Evolutionary conservation across 2,113 vertebrate species (phyloP).

Genomic region (Aphyosemion australe): DNA sequence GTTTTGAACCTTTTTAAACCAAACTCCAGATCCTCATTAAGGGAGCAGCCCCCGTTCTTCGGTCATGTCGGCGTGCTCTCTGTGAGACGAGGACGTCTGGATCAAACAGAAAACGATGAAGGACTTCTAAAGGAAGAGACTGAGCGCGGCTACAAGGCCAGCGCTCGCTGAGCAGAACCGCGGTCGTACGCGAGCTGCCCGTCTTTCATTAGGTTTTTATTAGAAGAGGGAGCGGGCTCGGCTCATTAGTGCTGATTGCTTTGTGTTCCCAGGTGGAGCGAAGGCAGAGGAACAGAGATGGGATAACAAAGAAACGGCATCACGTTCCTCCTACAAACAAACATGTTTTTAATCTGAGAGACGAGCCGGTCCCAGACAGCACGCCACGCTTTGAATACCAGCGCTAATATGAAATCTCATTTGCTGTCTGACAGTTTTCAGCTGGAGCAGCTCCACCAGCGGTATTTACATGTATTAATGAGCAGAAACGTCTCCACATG

Average conservation of each 20-base stretch:
- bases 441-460: background rate
- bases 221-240: conserved; percentile 51
- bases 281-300: conserved; percentile 14
- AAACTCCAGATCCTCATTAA: no score
- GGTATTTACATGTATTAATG: background rate
- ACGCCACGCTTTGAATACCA: conserved; percentile 3
- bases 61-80: background rate
- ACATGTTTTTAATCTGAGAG: background rate
- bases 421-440: background rate
- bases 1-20: no score
- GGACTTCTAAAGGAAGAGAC: conserved; percentile 16
- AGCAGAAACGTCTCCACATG: background rate
- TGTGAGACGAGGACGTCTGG: conserved; percentile 7
- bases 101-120: conserved; percentile 13
- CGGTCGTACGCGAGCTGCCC: conserved; percentile 2
- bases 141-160: conserved; percentile 8
- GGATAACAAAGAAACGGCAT: conserved; percentile 10
- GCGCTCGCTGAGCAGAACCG: conserved; percentile 18
- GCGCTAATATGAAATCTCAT: background rate
- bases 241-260: conserved; percentile 68
- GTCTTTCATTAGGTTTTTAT: conserved; percentile 65
- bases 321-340: background rate
- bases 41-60: no score
- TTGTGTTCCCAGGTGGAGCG: conserved; percentile 30
- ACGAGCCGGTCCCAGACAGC: conserved; percentile 2